Evolutionary conservation across 2,888 invertebrate genomes (phyloP), one percentile per base, ranked within the genome.

Genomic region (Drosophila seclusa): DNA sequence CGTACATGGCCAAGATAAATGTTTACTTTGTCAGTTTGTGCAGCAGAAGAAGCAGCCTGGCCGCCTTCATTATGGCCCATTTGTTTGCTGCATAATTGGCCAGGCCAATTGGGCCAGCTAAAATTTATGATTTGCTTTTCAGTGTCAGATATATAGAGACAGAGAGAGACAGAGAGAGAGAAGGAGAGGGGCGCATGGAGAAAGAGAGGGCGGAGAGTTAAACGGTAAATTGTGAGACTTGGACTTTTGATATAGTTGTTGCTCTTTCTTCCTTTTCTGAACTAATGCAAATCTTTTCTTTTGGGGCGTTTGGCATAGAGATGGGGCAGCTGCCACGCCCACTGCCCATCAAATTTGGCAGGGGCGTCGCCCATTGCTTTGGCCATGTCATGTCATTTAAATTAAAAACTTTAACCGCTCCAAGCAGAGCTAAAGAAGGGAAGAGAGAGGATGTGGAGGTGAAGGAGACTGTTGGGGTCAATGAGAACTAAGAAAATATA

Each of bases 1-100:
- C 64, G 65, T 75, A 75, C 68, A 76, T 76, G 78, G 78, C 55
- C 63, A 85, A 84, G 89, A 84, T 84, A 84, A 84, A 84, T 84
- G 84, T 84, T 84, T 87, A 87, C 84, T 89, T 84, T 84, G 84
- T 78, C 89, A 84, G 89, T 88, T 78, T 68, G 77, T 59, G 66
- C 24, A 36, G 18, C 34, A 52, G 21, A 16, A 21, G 42, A 13
- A 24, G 45, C 24, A 71, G 69, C 69, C 32, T 42, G 63, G 70
- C 52, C 78, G 73, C 84, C 89, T 89, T 85, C 89, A 85, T 85
- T 85, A 85, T 89, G 85, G 85, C 82, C 87, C 89, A 85, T 85
- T 85, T 85, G 87, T 85, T 89, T 89, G 89, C 87, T 87, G 83
- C 85, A 85, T 85, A 85, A 85, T 85, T 85, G 89, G 87, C 87